Base-by-base conservation (phyloP, 1,140 invertebrate species). In the Papilio polytes region DNA sequence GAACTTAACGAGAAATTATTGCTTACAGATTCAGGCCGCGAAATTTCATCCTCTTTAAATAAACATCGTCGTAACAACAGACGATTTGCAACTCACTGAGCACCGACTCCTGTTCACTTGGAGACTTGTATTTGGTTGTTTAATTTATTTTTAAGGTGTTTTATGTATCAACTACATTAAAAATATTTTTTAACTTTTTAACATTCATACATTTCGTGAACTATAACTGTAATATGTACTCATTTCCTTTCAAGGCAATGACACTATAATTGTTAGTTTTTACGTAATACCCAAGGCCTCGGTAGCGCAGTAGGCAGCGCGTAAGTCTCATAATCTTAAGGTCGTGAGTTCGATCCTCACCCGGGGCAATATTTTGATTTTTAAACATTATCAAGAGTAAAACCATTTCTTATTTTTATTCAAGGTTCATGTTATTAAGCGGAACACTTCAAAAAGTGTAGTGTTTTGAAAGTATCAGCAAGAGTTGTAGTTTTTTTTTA, bases 321-420 rank as follows among this genome's bases (percentile, higher is more conserved):
- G 74, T 76, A 76, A 76, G 74, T 76, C 74, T 76, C 74, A 76
- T 76, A 76, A 76, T 76, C 74, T 76, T 76, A 76, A 76, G 74
- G 74, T 77, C 74, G 74, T 77, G 74, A 77, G 74, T 77, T 77
- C 74, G 74, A 77, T 77, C 74, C 74, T 77, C 74, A 77, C 74
- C 74, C 74, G 74, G 74, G 74, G 74, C 74, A 77, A 56, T 18
- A 15, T 77, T 77, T 77, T 77, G 20, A 12, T 22, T 31, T 12
- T 26, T 63, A 26, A 13, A 31, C 1, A 48, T 48, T 13, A 48
- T 3, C 12, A 48, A 13, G 13, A 48, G 46, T 15, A 48, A 15
- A 15, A 48, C 10, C 10, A 48, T 1, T 13, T 48, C 4, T 15
- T 12, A 15, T 15, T 48, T 48, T 48, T 48, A 48, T 48, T 15